These are phyloP conservation scores for Oxygymnocypris stewartii DNA, from an alignment of 2,113 vertebrate species.

Conservation along the genomic window DNA sequence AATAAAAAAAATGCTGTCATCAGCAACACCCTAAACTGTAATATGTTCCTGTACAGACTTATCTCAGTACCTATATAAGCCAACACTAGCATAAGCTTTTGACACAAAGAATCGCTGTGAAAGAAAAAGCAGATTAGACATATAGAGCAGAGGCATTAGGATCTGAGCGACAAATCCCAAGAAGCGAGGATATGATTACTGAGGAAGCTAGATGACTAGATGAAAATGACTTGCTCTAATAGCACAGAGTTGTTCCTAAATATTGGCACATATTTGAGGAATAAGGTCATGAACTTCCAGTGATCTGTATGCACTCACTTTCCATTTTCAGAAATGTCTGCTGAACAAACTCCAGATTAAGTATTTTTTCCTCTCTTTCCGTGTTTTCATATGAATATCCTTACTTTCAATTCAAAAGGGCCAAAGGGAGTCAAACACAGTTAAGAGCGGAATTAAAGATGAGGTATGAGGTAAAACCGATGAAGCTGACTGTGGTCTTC, in stretches of 20 bases:
- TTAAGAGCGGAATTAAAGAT: conserved; percentile 22
- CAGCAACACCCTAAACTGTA: not conserved
- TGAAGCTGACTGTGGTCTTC: conserved; percentile 9
- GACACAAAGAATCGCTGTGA: not conserved
- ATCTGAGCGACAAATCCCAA: conserved; percentile 26
- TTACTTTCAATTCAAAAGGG: conserved; percentile 12
- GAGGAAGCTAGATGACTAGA: conserved; percentile 7
- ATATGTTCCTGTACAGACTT: not conserved
- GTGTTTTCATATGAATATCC: conserved; percentile 10
- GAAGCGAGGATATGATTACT: not conserved
- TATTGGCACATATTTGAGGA: conserved; percentile 37
- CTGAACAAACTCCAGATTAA: not conserved
- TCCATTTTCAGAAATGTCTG: not conserved
- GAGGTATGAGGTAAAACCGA: conserved; percentile 41
- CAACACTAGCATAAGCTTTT: not conserved
- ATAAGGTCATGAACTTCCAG: conserved; percentile 29
- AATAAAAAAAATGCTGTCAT: not conserved
- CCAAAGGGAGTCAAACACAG: conserved; percentile 2
- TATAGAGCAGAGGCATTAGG: conserved; percentile 30
- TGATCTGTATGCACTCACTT: not conserved
- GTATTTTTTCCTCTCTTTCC: not conserved
- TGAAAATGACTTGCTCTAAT: conserved; percentile 19
- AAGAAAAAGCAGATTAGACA: conserved; percentile 19
- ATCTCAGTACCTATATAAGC: not conserved
- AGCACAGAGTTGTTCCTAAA: conserved; percentile 24